Conservation (phyloP, 2,888 invertebrate species). For the Orthosia cruda region DNA sequence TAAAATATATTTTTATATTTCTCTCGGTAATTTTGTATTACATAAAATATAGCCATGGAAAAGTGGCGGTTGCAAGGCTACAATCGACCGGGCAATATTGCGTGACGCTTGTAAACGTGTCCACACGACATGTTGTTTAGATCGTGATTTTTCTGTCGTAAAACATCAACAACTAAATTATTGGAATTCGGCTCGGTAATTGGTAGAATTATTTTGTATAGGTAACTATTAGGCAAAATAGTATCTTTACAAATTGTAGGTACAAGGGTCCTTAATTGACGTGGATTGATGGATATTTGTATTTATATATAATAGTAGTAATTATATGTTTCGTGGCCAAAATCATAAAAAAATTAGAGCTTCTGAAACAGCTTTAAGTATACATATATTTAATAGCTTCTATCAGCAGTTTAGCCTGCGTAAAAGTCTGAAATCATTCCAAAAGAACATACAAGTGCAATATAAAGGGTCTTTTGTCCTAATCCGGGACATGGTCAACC, state of each 20-base stretch:
- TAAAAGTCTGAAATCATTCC: no score
- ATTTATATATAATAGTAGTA: not conserved
- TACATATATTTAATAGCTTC: no score
- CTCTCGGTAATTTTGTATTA: constrained; percentile 6
- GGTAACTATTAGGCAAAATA: not conserved
- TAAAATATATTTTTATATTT: not conserved
- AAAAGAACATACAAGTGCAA: no score
- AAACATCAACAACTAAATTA: constrained; percentile 54
- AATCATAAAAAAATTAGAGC: not conserved
- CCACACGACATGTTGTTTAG: constrained; percentile 57
- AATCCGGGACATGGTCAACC: no score
- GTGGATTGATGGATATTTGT: constrained; percentile 1
- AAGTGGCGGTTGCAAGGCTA: constrained; percentile 18
- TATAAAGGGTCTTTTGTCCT: no score
- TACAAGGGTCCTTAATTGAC: constrained; percentile 10
- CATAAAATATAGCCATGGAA: not conserved
- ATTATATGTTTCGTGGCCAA: not conserved
- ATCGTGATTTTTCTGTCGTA: constrained; percentile 44
- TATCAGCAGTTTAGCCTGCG: no score
- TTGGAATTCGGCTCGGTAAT: constrained; percentile 24
- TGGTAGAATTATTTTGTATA: constrained; percentile 10
- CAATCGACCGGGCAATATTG: constrained; percentile 51
- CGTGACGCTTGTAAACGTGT: constrained; percentile 52
- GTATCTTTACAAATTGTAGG: constrained; percentile 9
- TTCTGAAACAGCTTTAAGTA: not conserved